Evolutionary conservation across 2,888 invertebrate species (phyloP).

Genomic region (Apamea anceps): DNA sequence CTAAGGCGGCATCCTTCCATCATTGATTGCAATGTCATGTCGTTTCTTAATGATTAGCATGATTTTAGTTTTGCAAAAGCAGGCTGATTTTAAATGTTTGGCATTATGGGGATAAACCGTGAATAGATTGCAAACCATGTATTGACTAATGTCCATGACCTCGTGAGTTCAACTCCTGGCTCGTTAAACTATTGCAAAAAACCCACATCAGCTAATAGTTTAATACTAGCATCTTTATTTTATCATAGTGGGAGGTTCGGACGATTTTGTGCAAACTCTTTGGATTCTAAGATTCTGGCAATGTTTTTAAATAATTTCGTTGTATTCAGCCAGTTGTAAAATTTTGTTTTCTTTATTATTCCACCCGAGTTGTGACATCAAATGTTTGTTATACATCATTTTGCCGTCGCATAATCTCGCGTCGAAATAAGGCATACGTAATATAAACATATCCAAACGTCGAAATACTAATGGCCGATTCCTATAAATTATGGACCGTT

Average conservation of each 20-base stretch:
- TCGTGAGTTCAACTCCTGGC: not conserved
- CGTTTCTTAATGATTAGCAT: not conserved
- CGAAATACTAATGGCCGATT: no score
- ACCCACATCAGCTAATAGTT: conserved; percentile 2
- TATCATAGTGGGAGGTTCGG: no score
- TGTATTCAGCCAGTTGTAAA: not conserved
- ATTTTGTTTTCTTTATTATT: not conserved
- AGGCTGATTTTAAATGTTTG: not conserved
- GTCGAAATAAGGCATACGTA: not conserved
- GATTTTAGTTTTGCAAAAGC: not conserved
- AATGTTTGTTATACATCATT: not conserved
- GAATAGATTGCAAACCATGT: not conserved
- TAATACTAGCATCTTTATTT: not conserved
- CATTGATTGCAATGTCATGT: not conserved
- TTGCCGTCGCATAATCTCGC: not conserved
- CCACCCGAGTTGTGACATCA: not conserved
- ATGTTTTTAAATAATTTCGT: not conserved
- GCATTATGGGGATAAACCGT: not conserved
- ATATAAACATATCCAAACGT: no score
- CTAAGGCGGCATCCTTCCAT: no score
- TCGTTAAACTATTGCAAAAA: conserved; percentile 15
- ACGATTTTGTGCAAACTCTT: not conserved
- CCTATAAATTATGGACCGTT: no score
- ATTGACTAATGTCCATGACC: not conserved
- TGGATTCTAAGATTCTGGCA: not conserved